phyloP scores from a whole-genome alignment of 1,140 invertebrate genomes.

The Ganaspis sp. region DNA sequence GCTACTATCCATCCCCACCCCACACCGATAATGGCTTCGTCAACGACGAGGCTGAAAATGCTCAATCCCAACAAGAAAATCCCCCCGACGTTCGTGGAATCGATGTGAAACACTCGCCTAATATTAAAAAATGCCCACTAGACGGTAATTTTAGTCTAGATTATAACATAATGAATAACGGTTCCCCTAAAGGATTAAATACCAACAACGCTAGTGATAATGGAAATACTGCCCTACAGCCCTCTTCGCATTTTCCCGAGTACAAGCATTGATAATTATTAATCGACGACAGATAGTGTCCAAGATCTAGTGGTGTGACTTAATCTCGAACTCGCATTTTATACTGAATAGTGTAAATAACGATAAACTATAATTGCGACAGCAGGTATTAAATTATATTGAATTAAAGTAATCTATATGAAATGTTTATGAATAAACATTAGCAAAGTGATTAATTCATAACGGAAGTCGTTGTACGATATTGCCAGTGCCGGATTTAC shows the following conservation, averaged over 20 bases:
- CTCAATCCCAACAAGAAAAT: slow-evolving; percentile 71
- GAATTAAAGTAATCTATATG: not conserved
- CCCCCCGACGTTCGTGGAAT: slow-evolving; percentile 67
- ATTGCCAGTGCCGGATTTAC: slow-evolving; percentile 26
- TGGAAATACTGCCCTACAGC: slow-evolving; percentile 74
- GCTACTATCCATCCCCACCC: slow-evolving; percentile 69
- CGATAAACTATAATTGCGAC: slow-evolving; percentile 65
- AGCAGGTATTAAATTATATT: slow-evolving; percentile 54
- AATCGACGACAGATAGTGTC: slow-evolving; percentile 73
- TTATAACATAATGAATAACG: slow-evolving; percentile 74
- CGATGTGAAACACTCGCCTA: slow-evolving; percentile 73
- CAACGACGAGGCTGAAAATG: slow-evolving; percentile 66
- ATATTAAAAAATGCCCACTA: slow-evolving; percentile 72
- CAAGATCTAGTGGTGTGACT: slow-evolving; percentile 71
- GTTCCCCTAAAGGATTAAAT: slow-evolving; percentile 70
- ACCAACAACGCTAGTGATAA: slow-evolving; percentile 74
- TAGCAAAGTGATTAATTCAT: slow-evolving; percentile 55
- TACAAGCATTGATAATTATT: slow-evolving; percentile 77
- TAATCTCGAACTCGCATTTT: slow-evolving; percentile 75
- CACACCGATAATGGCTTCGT: slow-evolving; percentile 64
- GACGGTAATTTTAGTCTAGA: slow-evolving; percentile 74
- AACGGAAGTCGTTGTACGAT: slow-evolving; percentile 30
- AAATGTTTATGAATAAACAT: slow-evolving; percentile 60
- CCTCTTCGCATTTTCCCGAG: slow-evolving; percentile 75
- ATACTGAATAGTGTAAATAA: slow-evolving; percentile 76